phyloP scores from a whole-genome alignment of 2,797 vertebrate genomes.

The Neosilurus mollespiculum region DNA sequence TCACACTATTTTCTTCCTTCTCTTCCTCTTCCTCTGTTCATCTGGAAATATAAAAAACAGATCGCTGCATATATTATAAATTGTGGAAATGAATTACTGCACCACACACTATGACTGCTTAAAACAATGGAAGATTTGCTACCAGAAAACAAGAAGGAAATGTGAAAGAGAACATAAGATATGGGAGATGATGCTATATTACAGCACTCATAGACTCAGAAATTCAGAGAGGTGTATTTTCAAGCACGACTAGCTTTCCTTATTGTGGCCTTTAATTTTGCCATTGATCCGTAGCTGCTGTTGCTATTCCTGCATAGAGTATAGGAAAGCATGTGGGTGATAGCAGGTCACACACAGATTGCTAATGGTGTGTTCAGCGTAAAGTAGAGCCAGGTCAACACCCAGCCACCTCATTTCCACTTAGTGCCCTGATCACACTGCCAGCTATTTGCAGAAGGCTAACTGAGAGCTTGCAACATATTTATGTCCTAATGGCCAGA shows the following conservation, averaged over 20 bases:
- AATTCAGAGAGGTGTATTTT: background rate
- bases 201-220: background rate
- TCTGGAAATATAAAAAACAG: background rate
- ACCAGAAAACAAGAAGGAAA: background rate
- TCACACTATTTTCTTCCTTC: background rate
- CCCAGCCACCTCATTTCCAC: conserved; percentile 16
- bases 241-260: conserved; percentile 62
- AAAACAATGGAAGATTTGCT: background rate
- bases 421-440: conserved; percentile 17
- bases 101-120: background rate
- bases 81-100: background rate
- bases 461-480: background rate
- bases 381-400: conserved; percentile 12
- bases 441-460: conserved; percentile 17
- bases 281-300: conserved; percentile 64
- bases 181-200: background rate
- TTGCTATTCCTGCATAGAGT: conserved; percentile 1
- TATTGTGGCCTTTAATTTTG: conserved; percentile 57
- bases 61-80: background rate
- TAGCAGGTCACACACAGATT: conserved; percentile 11
- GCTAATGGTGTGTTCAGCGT: conserved; percentile 37
- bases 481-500: conserved; percentile 13
- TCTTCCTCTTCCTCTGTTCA: background rate
- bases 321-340: conserved; percentile 13
- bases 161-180: background rate